Base-by-base conservation (phyloP, 2,888 invertebrate species). In the Pinctada fucata region DNA sequence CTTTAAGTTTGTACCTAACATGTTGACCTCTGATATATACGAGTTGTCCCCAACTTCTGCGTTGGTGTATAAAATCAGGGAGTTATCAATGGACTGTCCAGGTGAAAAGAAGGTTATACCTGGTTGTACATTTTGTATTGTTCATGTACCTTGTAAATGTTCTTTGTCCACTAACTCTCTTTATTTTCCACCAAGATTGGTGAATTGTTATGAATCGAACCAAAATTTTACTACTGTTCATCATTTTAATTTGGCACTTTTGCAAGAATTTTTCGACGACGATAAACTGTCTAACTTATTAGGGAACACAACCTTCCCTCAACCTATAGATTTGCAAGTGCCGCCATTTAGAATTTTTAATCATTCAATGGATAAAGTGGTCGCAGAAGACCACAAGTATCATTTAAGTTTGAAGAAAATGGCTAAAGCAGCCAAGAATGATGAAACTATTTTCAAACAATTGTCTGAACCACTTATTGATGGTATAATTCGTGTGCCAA, bases 211-310 rank as follows among this genome's bases (percentile, higher is more conserved):
- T n/a, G n/a, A n/a, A n/a, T n/a, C n/a, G n/a, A n/a, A n/a, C n/a
- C n/a, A n/a, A n/a, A n/a, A 16, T 31, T 13, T 16, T 48, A 47
- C 52, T 10, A 47, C n/a, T 13, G 45, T 68, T 45, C 70, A 70
- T 64, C 72, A 52, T 2, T 2, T 76, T 10, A 72, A 72, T 58
- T 31, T 76, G 49, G 70, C 69, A 10, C 8, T 76, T 5, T 16
- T 76, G 2, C 76, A 76, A 67, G 70, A 76, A 63, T 76, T 76
- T 48, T 76, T n/a, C n/a, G n/a, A n/a, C n/a, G n/a, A n/a, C n/a
- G n/a, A n/a, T n/a, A n/a, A n/a, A n/a, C n/a, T n/a, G n/a, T n/a
- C n/a, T n/a, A n/a, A n/a, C n/a, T n/a, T n/a, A n/a, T n/a, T n/a
- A n/a, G n/a, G n/a, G n/a, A n/a, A n/a, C n/a, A n/a, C n/a, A n/a